A percentile compares a stretch with the other conserved stretches of the same genome.
Conservation (phyloP, 1,140 invertebrate species). For the Stenopsyche tienmushanensis region DNA sequence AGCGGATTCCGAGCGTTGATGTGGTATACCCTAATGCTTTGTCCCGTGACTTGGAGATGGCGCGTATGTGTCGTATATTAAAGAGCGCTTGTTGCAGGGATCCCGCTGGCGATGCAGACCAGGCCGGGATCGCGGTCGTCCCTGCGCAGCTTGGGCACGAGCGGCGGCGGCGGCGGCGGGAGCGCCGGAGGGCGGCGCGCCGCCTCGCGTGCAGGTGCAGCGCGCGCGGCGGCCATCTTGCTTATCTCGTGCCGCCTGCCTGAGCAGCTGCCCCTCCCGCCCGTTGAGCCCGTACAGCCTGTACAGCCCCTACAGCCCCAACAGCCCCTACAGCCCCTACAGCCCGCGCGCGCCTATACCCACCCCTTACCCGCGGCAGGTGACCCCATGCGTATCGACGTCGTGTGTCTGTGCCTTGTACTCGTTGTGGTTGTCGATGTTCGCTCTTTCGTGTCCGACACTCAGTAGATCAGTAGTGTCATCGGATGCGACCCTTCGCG, state of each 20-base stretch:
- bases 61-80: no score
- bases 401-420: constrained; percentile 41
- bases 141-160: constrained; percentile 64
- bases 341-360: constrained; percentile 48
- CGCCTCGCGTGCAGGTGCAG: constrained; percentile 82
- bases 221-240: constrained; percentile 85
- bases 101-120: constrained; percentile 62
- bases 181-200: constrained; percentile 57
- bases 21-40: no score
- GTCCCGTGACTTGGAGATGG: no score
- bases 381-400: constrained; percentile 54
- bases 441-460: neutral
- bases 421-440: neutral
- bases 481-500: no score
- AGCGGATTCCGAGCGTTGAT: no score
- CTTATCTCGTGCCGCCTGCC: constrained; percentile 82
- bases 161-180: constrained; percentile 60
- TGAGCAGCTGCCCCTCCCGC: constrained; percentile 48
- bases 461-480: neutral
- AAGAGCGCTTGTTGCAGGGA: constrained; percentile 54
- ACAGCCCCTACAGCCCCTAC: constrained; percentile 46
- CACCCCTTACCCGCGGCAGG: constrained; percentile 55
- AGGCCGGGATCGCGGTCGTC: constrained; percentile 70
- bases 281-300: constrained; percentile 49
- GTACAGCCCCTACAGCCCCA: constrained; percentile 46